These are phyloP conservation scores for Leptopilina myrica DNA, from an alignment of 2,888 invertebrate species.

Conservation along the genomic window DNA sequence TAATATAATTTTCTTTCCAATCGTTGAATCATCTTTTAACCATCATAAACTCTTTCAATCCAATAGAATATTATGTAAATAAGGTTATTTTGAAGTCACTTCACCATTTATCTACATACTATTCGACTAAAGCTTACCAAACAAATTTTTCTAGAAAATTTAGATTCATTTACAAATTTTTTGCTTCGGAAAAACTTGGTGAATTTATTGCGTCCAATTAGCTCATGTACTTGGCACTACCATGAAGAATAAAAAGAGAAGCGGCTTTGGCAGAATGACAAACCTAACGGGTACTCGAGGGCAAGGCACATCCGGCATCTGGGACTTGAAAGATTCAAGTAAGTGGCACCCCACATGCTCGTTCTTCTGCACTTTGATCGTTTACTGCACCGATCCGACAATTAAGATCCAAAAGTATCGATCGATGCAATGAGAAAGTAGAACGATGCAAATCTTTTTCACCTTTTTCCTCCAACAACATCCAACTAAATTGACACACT, in stretches of 20 bases:
- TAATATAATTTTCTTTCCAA: neutral
- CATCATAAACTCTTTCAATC: too few relatives aligned
- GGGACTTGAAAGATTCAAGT: constrained; percentile 48
- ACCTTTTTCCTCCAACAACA: constrained; percentile 1
- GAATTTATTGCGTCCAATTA: constrained; percentile 73
- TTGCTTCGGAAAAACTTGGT: constrained; percentile 40
- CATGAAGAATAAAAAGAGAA: constrained; percentile 61
- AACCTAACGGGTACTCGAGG: constrained; percentile 66
- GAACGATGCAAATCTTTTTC: constrained; percentile 39
- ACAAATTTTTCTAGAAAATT: too few relatives aligned
- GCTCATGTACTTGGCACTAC: constrained; percentile 62
- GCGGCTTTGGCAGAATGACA: constrained; percentile 65
- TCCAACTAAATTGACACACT: constrained; percentile 27
- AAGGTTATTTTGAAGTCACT: neutral
- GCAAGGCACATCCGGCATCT: constrained; percentile 62
- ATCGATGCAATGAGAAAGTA: constrained; percentile 38
- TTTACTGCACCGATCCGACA: constrained; percentile 46
- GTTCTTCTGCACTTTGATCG: constrained; percentile 52
- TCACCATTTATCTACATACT: too few relatives aligned
- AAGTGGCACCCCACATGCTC: constrained; percentile 53
- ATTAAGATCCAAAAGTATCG: constrained; percentile 47
- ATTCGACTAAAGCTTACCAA: too few relatives aligned
- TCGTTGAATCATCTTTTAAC: neutral
- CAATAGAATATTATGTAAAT: neutral
- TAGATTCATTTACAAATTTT: neutral